Evolutionary conservation across 2,797 vertebrate genomes (phyloP), one percentile per base, ranked within the genome.

Genomic region (Triplophysa yarkandensis): DNA sequence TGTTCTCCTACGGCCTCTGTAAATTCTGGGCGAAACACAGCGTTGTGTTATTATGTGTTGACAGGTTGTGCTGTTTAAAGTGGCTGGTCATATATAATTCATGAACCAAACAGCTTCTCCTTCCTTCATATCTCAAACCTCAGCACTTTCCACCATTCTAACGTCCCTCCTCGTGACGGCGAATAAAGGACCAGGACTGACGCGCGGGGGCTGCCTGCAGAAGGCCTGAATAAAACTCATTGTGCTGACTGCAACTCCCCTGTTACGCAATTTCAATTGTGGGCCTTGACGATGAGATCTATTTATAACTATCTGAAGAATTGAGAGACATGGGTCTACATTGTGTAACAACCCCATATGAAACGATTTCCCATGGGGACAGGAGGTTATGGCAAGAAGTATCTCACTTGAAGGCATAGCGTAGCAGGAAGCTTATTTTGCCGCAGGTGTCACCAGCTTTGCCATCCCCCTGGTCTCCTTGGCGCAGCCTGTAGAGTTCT

Each of bases 351-450:
- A 44, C 52, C 54, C 54, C 28, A 46, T 28, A 34, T 0, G 21
- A 54, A 36, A 63, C 41, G 6, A 39, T 34, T 74, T 27, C 46
- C 36, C 6, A 2, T 34, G 41, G 57, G 63, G 69, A 48, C 13
- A 25, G 55, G 57, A 68, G 17, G 68, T 57, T 52, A 9, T 50
- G 60, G 34, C 14, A 8, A 17, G 39, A 63, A 39, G 55, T 11
- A 30, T 74, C 4, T 88, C 79, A 93, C 92, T 93, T 93, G 58
- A 96, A 97, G 81, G 94, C 94, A 57, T 97, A 96, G 67, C 94
- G 92, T 82, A 97, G 90, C 55, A 95, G 92, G 81, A 97, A 95
- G 89, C 95, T 95, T 86, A 97, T 94, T 69, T 95, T 94, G 77
- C 95, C 95, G 0, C 94, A 95, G 80, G 69, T 92, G 90, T 71